Evolutionary conservation across 37 sponge, comb jelly and placozoan species (phyloP).

Genomic region (Haliclona indistincta): DNA sequence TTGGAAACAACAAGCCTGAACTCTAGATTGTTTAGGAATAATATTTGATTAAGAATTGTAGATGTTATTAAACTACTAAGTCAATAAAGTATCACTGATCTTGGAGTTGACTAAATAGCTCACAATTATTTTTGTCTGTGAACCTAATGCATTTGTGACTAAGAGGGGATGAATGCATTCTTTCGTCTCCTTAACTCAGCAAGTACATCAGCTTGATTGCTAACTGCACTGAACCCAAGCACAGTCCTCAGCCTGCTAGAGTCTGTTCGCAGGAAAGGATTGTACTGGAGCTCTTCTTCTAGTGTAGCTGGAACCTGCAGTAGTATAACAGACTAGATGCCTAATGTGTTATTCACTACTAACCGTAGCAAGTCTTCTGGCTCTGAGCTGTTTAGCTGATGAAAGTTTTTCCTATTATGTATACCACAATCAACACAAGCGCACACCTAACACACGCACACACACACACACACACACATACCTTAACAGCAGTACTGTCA

Average conservation of each 20-base stretch:
- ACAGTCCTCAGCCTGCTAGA: conserved; percentile 13
- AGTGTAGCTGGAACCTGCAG: conserved; percentile 63
- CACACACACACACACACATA: background rate
- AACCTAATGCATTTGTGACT: too few species aligned
- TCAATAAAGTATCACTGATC: too few species aligned
- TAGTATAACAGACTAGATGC: background rate
- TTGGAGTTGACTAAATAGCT: too few species aligned
- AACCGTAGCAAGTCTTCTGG: conserved; percentile 31
- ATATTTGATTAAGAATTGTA: too few species aligned
- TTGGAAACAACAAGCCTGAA: too few species aligned
- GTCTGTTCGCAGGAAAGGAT: conserved; percentile 54
- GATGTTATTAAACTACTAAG: too few species aligned
- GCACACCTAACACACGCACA: background rate
- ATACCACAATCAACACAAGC: background rate
- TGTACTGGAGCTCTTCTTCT: conserved; percentile 69
- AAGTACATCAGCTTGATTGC: conserved; percentile 13
- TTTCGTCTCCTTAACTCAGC: conserved; percentile 35
- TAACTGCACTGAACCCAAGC: conserved; percentile 14
- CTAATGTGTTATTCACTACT: conserved; percentile 1
- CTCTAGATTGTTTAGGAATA: too few species aligned
- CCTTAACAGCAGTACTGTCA: conserved; percentile 32
- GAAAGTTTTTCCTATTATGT: background rate
- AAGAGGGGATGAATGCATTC: conserved; percentile 20
- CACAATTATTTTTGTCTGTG: too few species aligned
- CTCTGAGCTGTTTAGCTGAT: conserved; percentile 43